These are phyloP conservation scores for Ptychoptera contaminata DNA, from an alignment of 2,888 invertebrate genomes.

Conservation along the genomic window DNA sequence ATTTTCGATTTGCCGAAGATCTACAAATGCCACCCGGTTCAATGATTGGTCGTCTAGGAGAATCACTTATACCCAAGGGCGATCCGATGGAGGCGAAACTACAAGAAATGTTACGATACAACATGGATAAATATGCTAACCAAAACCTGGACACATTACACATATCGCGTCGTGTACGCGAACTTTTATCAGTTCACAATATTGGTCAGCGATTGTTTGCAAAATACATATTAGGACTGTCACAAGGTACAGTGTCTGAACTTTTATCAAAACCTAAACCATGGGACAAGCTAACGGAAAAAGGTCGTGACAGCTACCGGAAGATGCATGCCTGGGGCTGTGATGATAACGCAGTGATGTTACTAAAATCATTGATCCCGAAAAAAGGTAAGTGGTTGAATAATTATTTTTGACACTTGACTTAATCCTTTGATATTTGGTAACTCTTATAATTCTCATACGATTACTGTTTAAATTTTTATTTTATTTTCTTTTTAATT, in stretches of 20 bases:
- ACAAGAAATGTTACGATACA: slow-evolving; percentile 86
- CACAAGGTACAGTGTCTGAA: slow-evolving; percentile 97
- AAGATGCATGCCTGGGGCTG: slow-evolving; percentile 99
- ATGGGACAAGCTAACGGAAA: slow-evolving; percentile 99
- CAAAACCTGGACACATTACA: slow-evolving; percentile 90
- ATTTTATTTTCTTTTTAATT: too few species aligned
- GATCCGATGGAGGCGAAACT: slow-evolving; percentile 87
- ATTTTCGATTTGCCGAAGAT: slow-evolving; percentile 73
- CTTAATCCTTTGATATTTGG: too few species aligned
- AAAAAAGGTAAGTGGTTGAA: slow-evolving; percentile 71
- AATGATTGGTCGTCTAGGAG: slow-evolving; percentile 71
- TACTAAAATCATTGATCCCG: slow-evolving; percentile 94
- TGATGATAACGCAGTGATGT: slow-evolving; percentile 92
- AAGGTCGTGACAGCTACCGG: slow-evolving; percentile 95
- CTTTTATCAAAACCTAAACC: slow-evolving; percentile 96
- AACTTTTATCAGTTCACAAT: slow-evolving; percentile 89
- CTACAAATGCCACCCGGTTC: slow-evolving; percentile 64
- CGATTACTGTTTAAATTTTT: too few species aligned
- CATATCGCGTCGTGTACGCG: slow-evolving; percentile 83
- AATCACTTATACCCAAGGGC: slow-evolving; percentile 80
- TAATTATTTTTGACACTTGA: slow-evolving; percentile 14
- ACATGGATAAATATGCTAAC: slow-evolving; percentile 90
- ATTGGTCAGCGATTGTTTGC: slow-evolving; percentile 98
- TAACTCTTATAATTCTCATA: too few species aligned
- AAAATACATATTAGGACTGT: slow-evolving; percentile 91